Conservation (phyloP, 2,797 vertebrate species). For the Smutsia gigantea region DNA sequence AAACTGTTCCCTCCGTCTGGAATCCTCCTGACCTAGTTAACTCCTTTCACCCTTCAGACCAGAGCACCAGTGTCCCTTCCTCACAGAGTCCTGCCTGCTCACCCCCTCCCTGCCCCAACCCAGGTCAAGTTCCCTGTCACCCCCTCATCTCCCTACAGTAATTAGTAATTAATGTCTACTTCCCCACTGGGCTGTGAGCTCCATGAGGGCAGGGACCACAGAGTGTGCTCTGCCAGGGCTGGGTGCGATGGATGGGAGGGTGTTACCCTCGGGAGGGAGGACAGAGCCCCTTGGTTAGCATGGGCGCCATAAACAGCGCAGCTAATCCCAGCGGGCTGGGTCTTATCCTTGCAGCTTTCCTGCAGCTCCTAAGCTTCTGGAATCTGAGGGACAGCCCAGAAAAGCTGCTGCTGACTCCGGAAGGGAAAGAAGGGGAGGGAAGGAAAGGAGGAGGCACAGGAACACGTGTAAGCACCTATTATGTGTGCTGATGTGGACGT, state of each 20-base stretch:
- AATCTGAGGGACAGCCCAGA: neutral
- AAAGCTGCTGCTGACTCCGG: neutral
- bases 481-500: accelerated
- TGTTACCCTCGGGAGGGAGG: neutral
- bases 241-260: accelerated
- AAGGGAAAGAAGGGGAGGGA: neutral
- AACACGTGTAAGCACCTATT: neutral
- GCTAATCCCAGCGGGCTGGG: neutral
- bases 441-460: neutral
- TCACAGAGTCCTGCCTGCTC: neutral
- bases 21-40: neutral
- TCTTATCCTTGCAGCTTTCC: neutral
- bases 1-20: neutral
- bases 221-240: neutral
- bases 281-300: neutral
- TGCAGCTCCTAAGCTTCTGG: neutral
- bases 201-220: neutral
- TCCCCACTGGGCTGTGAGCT: neutral
- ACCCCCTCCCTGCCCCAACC: neutral
- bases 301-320: accelerated
- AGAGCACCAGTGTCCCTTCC: neutral
- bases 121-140: neutral
- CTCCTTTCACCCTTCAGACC: neutral
- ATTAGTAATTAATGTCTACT: neutral
- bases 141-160: neutral